Conservation (phyloP, 2,888 invertebrate genomes). For the Athalia circularis region DNA sequence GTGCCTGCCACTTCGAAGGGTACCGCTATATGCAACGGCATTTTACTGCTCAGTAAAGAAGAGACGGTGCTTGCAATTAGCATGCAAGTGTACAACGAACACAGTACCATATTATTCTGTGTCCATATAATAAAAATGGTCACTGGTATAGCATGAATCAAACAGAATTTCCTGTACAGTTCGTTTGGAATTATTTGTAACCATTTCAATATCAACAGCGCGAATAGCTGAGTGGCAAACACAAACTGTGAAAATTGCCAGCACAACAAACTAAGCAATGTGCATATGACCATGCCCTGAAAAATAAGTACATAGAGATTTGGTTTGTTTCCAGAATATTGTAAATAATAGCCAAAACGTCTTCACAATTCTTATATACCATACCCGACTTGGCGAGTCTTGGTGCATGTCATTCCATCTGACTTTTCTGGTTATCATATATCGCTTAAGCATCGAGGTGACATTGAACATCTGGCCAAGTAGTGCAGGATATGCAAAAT, state of each 20-base stretch:
- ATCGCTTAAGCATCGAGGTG: conserved; percentile 67
- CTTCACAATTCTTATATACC: neutral
- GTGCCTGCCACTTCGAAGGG: conserved; percentile 61
- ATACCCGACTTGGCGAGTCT: conserved; percentile 36
- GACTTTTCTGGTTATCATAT: conserved; percentile 19
- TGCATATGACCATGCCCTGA: conserved; percentile 61
- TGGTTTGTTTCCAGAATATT: no score
- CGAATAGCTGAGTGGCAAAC: conserved; percentile 84
- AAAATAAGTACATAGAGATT: conserved; percentile 50
- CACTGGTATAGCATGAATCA: conserved; percentile 66
- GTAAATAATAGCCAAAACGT: no score
- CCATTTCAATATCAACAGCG: conserved; percentile 83
- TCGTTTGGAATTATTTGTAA: conserved; percentile 75
- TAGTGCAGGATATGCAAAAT: conserved; percentile 88
- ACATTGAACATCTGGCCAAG: conserved; percentile 84
- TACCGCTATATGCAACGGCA: conserved; percentile 44
- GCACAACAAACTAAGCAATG: conserved; percentile 76
- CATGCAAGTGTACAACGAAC: conserved; percentile 75
- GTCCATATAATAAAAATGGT: conserved; percentile 58
- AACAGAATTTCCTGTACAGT: conserved; percentile 68
- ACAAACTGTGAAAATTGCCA: conserved; percentile 93
- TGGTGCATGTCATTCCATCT: conserved; percentile 27
- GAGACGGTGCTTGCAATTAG: conserved; percentile 68
- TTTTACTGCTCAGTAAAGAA: conserved; percentile 50
- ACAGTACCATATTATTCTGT: conserved; percentile 75